A percentile compares a stretch with the other conserved stretches of the same genome.
Evolutionary conservation across 2,113 vertebrate genomes (phyloP).

Genomic region (Gasterosteus nipponicus): DNA sequence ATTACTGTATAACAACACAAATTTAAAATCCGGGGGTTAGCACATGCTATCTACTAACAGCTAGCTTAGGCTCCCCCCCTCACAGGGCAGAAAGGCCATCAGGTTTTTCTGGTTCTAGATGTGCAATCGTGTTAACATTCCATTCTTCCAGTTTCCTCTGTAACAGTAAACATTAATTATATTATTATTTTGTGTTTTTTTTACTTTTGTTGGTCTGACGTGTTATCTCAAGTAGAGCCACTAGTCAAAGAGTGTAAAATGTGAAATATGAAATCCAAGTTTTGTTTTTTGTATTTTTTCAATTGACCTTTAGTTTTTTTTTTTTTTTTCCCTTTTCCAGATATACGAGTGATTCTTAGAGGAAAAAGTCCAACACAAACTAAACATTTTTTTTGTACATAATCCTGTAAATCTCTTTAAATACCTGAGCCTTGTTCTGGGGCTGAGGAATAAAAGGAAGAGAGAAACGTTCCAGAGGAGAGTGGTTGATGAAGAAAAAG

Average conservation of each 20-base stretch:
- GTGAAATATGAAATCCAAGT: conserved; percentile 88
- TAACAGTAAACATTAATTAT: conserved; percentile 83
- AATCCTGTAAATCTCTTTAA: conserved; percentile 99
- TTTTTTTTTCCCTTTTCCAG: conserved; percentile 80
- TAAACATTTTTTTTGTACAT: conserved; percentile 93
- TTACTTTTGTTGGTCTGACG: conserved; percentile 80
- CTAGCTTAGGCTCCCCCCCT: conserved; percentile 77
- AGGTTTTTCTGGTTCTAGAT: conserved; percentile 90
- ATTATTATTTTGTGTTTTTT: conserved; percentile 69
- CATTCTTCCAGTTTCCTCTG: conserved; percentile 88
- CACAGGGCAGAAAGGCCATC: conserved; percentile 84
- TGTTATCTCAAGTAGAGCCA: conserved; percentile 91
- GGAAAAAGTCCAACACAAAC: conserved; percentile 82
- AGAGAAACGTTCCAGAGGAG: conserved; percentile 81
- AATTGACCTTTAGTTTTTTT: conserved; percentile 53
- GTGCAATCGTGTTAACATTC: conserved; percentile 99
- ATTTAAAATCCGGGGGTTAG: conserved; percentile 63
- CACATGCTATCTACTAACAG: conserved; percentile 73
- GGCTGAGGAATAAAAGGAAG: conserved; percentile 72
- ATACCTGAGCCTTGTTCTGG: conserved; percentile 98
- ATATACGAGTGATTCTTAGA: conserved; percentile 85
- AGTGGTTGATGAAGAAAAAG: conserved; percentile 98
- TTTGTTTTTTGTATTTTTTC: conserved; percentile 22
- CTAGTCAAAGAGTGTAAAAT: conserved; percentile 93
- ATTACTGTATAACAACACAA: conserved; percentile 87